phyloP scores from a whole-genome alignment of 2,797 vertebrate genomes.

The Melanotaenia pygmaea region DNA sequence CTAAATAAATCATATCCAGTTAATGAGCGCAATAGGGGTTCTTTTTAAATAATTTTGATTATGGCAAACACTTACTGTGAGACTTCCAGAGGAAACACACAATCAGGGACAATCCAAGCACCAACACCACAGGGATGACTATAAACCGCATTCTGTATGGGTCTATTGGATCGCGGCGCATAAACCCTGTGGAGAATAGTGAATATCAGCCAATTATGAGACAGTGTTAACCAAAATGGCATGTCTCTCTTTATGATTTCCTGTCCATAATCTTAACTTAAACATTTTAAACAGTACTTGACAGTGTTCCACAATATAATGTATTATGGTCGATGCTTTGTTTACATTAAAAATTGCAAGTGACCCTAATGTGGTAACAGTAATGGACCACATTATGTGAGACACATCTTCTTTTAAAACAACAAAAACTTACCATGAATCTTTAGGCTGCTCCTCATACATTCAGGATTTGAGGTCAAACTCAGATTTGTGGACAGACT shows the following conservation, averaged over 20 bases:
- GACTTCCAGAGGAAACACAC: accelerated
- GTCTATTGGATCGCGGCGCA: too few species aligned
- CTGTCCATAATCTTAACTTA: neutral
- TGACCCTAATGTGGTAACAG: neutral
- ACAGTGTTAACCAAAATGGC: neutral
- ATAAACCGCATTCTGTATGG: neutral
- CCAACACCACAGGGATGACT: constrained; percentile 2
- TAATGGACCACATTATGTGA: neutral
- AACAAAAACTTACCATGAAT: constrained; percentile 9
- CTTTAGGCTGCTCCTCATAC: neutral
- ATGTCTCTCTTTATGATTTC: neutral
- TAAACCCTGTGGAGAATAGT: neutral
- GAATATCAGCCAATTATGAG: neutral
- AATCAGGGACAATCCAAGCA: constrained; percentile 6
- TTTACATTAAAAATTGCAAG: neutral
- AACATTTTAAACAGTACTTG: neutral
- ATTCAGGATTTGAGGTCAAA: neutral
- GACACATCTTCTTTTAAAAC: neutral
- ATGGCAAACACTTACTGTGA: constrained; percentile 11
- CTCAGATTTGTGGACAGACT: neutral
- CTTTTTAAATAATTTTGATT: neutral
- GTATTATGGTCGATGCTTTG: neutral
- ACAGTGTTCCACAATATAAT: neutral
- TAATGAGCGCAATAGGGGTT: neutral
- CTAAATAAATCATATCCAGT: neutral